Conservation (phyloP, 2,888 invertebrate species). For the Caenorhabditis sp. region DNA sequence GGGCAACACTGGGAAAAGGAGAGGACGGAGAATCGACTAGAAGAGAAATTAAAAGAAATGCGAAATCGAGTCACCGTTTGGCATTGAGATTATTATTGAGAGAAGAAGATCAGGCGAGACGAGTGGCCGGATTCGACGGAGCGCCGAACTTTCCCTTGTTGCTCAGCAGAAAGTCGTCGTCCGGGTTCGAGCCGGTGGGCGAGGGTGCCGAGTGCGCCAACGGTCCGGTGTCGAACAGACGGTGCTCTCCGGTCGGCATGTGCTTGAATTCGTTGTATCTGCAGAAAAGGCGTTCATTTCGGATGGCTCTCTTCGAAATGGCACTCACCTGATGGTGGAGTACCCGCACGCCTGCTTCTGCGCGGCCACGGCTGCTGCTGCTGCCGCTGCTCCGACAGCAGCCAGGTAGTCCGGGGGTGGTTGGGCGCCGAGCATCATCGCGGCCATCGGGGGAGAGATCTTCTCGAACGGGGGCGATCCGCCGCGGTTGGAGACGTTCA, state of each 20-base stretch:
- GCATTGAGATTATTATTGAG: constrained; percentile 12
- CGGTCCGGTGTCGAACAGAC: constrained; percentile 60
- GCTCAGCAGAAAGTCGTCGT: constrained; percentile 33
- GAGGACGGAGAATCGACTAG: neutral
- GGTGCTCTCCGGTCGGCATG: constrained; percentile 65
- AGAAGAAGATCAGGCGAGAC: constrained; percentile 27
- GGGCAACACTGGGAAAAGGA: no score
- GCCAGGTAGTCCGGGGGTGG: constrained; percentile 60
- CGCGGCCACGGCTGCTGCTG: neutral
- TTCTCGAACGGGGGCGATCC: constrained; percentile 48
- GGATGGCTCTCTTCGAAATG: neutral
- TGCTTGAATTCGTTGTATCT: constrained; percentile 64
- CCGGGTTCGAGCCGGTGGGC: constrained; percentile 35
- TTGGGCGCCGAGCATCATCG: constrained; percentile 12
- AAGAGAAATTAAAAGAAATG: neutral
- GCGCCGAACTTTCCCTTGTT: constrained; percentile 66
- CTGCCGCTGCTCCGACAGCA: constrained; percentile 42
- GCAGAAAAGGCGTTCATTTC: constrained; percentile 13
- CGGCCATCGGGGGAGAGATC: constrained; percentile 27
- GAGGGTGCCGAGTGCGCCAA: constrained; percentile 18
- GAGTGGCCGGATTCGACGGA: constrained; percentile 56
- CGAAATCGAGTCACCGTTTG: constrained; percentile 16
- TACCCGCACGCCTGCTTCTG: neutral
- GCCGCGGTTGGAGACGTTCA: constrained; percentile 39
- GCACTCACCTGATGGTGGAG: constrained; percentile 36